Evolutionary conservation across 1,140 invertebrate genomes (phyloP).

Genomic region (Eriosoma lanigerum): DNA sequence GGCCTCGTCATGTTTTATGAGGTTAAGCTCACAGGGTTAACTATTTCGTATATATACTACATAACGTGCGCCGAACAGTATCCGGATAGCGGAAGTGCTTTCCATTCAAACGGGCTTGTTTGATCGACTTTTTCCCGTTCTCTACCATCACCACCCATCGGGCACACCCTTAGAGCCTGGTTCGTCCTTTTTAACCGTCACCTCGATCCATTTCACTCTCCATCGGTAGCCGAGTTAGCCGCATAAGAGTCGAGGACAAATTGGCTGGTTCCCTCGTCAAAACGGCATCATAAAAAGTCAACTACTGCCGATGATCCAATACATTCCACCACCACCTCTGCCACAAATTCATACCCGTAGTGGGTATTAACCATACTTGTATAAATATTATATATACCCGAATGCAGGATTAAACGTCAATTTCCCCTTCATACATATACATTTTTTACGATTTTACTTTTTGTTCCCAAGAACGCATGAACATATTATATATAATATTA

Average conservation of each 20-base stretch:
- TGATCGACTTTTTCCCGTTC: constrained; percentile 35
- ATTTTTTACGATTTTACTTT: background rate
- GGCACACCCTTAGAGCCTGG: background rate
- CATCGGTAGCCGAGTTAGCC: background rate
- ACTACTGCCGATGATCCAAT: background rate
- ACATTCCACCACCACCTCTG: background rate
- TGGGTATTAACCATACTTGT: background rate
- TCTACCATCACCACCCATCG: background rate
- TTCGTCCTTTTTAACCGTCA: background rate
- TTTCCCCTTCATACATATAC: background rate
- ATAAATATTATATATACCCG: too few species aligned
- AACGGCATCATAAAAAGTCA: constrained; percentile 34
- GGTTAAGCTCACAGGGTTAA: too few species aligned
- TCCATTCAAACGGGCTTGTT: constrained; percentile 28
- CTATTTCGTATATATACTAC: background rate
- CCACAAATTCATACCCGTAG: background rate
- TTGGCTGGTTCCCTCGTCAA: constrained; percentile 9
- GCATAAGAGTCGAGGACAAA: background rate
- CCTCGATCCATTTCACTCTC: too few species aligned
- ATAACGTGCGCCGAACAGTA: background rate
- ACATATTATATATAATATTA: background rate
- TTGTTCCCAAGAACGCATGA: background rate
- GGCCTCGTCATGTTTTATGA: background rate
- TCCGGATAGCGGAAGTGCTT: constrained; percentile 33
- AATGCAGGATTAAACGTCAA: background rate